Evolutionary conservation across 2,797 vertebrate genomes (phyloP), one percentile per base, ranked within the genome.

Genomic region (Acanthiza pusilla): DNA sequence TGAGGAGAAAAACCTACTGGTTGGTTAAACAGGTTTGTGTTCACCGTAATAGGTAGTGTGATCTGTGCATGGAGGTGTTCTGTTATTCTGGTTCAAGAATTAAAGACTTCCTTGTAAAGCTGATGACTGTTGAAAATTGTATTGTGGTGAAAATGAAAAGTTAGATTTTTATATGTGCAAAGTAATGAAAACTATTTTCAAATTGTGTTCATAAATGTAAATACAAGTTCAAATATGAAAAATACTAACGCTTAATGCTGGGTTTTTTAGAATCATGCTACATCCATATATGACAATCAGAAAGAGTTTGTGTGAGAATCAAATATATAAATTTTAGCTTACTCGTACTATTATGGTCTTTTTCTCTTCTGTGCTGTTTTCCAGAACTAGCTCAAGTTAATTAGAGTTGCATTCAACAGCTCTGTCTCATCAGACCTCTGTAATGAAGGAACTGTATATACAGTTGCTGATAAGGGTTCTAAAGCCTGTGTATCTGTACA

Each of bases 1-100:
- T 62, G 20, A 62, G 14, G 10, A 57, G 23, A 23, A 83, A 42
- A 47, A 36, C 17, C 2, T 34, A 1, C 11, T 47, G 10, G 2
- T 71, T 74, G 15, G 43, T 74, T 27, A 71, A 77, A 67, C 7
- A 57, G 5, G 1, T 67, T 18, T 51, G 11, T 81, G 34, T 85
- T 88, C 1, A 14, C 22, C 25, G 47, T 48, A 25, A 4, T 25
- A 48, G 23, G 1, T 57, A 7, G 5, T 30, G n/a, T 2, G 0
- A 26, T 62, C 9, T 36, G 3, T 60, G 13, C 6, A 4, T 22
- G 55, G 47, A 68, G 57, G 6, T 66, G 30, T 18, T 89, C 60
- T 47, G 13, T 26, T 65, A 0, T 60, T 88, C 48, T 71, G 11
- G 2, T 53, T 89, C 22, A 50, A 36, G 27, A 81, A 78, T 17